Conservation (phyloP, 1,140 invertebrate genomes). For the Ceratina japonica region DNA sequence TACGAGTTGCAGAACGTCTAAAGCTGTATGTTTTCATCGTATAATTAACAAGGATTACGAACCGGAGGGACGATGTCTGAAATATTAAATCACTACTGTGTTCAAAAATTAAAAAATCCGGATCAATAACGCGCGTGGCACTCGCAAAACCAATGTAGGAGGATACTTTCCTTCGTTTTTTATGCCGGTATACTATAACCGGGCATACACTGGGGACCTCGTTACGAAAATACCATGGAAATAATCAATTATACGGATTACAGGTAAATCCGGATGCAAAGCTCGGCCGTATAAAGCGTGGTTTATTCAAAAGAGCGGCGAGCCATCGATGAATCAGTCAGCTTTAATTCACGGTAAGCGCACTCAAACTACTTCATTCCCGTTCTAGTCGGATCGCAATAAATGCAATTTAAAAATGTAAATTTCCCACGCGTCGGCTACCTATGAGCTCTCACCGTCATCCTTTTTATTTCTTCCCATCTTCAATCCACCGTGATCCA, state of each 20-base stretch:
- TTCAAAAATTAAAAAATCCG: no score
- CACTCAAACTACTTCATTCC: not conserved
- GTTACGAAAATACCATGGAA: not conserved
- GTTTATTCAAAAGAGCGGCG: constrained; percentile 30
- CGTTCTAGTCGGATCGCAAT: constrained; percentile 7
- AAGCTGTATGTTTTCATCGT: no score
- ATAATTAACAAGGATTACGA: no score
- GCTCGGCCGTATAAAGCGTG: not conserved
- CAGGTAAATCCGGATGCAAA: constrained; percentile 8
- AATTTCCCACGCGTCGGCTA: constrained; percentile 18
- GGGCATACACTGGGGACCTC: not conserved
- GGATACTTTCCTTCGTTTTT: no score
- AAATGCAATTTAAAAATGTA: constrained; percentile 48
- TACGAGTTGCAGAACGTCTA: not conserved
- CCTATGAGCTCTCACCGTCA: not conserved
- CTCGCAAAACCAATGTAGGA: no score
- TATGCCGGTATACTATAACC: not conserved
- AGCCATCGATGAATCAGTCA: constrained; percentile 22
- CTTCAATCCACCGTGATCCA: not conserved
- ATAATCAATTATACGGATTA: constrained; percentile 25
- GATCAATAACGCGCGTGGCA: no score
- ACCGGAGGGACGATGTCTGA: no score
- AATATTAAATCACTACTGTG: no score
- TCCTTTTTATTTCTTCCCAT: not conserved
- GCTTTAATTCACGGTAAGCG: constrained; percentile 32